Evolutionary conservation across 2,888 invertebrate species (phyloP).

Genomic region (Platerodrilus igneus): DNA sequence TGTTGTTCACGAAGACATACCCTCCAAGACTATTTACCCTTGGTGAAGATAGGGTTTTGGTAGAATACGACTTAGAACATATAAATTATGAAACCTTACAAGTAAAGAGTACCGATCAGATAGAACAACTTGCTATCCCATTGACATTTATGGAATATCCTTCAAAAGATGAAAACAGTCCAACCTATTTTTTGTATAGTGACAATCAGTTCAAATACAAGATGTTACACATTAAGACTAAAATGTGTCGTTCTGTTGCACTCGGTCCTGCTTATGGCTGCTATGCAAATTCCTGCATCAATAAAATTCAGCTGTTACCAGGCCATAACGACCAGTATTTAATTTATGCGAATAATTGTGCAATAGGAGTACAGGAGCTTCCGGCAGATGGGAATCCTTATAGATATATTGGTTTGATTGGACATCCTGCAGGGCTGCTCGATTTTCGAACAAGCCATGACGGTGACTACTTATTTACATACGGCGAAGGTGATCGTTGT

Average conservation of each 20-base stretch:
- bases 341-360: conserved; percentile 59
- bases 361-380: conserved; percentile 64
- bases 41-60: conserved; percentile 56
- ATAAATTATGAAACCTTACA: too few relatives aligned
- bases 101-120: conserved; percentile 41
- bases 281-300: conserved; percentile 50
- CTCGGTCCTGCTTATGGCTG: conserved; percentile 65
- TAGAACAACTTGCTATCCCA: conserved; percentile 63
- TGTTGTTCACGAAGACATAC: conserved; percentile 53
- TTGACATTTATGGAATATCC: conserved; percentile 52
- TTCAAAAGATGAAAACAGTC: conserved; percentile 17
- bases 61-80: conserved; percentile 57
- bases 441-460: conserved; percentile 47
- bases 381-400: conserved; percentile 74
- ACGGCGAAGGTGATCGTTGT: conserved; percentile 51
- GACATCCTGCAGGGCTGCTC: conserved; percentile 58
- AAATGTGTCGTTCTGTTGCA: conserved; percentile 61
- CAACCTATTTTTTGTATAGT: conserved; percentile 52
- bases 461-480: conserved; percentile 53
- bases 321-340: conserved; percentile 49
- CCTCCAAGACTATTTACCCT: conserved; percentile 53
- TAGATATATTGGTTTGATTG: conserved; percentile 58
- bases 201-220: conserved; percentile 68
- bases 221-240: conserved; percentile 58
- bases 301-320: conserved; percentile 47